Base-by-base conservation (phyloP, 2,113 vertebrate species). In the Boulengeromyrus knoepffleri region DNA sequence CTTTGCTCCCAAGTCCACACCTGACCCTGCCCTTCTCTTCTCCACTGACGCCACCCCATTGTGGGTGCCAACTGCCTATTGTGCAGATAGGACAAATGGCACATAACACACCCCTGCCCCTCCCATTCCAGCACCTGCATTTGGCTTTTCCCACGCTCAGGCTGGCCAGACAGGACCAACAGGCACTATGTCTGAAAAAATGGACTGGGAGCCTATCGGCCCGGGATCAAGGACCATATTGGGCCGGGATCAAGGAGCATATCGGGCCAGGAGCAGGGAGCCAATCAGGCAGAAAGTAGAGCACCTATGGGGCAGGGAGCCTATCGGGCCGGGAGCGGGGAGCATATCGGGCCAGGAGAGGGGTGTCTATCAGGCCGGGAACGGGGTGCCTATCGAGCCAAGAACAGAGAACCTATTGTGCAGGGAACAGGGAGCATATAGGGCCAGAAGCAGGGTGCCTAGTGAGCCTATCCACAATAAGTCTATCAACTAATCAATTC, bases 401-500 rank as follows among this genome's bases (percentile, higher is more conserved):
- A 7, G 24, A 47, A n/a, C n/a, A 0, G 56, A 88, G n/a, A 90
- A 90, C 74, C 10, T 36, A 19, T 15, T 1, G 15, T 0, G 5
- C 74, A 15, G 56, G 17, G 27, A 31, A 2, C 47, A 42, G 7
- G 27, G 7, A n/a, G n/a, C n/a, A n/a, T n/a, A n/a, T n/a, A n/a
- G n/a, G n/a, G n/a, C n/a, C n/a, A n/a, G n/a, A n/a, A n/a, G n/a
- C n/a, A n/a, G n/a, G n/a, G n/a, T n/a, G 91, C 21, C 19, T 46
- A n/a, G 21, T 45, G 45, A n/a, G 21, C 19, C 83, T 47, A 21
- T 24, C 42, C 80, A 45, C 45, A 45, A 13, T 9, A 24, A 24
- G 39, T 7, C 88, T 88, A 91, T 91, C 94, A 92, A 93, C 95
- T 95, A 95, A 93, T 96, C 95, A 96, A 95, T 95, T 96, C 91